Evolutionary conservation across 2,797 vertebrate species (phyloP), one percentile per base, ranked within the genome.

Genomic region (Sphenopsis melanotis): DNA sequence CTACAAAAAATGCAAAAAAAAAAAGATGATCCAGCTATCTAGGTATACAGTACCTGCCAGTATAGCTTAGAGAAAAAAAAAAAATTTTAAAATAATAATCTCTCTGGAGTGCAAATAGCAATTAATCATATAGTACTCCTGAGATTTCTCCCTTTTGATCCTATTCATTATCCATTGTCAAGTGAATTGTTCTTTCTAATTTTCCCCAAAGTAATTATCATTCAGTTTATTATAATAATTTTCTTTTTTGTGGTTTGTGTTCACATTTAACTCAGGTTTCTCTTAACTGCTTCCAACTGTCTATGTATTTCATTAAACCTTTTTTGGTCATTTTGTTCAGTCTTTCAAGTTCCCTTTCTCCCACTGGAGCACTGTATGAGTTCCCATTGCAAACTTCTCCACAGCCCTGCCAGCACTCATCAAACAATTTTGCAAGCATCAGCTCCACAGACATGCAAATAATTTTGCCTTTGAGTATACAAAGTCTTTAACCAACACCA

Each of bases 341-440:
- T 80, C 61, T 72, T 88, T 66, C 30, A 65, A 57, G 34, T 20
- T 88, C 57, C 49, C 42, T 44, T 68, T 83, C 55, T 59, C 10
- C 37, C 47, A 72, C 17, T 0, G 1, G 65, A 56, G n/a, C 89
- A 85, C 46, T 17, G 10, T 27, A 57, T 20, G 46, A 44, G 30
- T 52, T 89, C 55, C 30, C 79, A 81, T 12, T 90, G 55, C 65
- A 92, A 92, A 93, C 50, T 56, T 83, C 34, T 47, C 36, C 47
- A 59, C 15, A 87, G 36, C 41, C n/a, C 50, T 91, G 83, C 49
- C 74, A 94, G 50, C 23, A 52, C 7, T 64, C 60, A 83, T 84
- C 70, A 89, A 83, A 80, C 6, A 77, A 52, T 87, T 96, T 47
- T 88, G 70, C 70, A 96, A 94, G 26, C 71, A 80, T 83, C 60